Base-by-base conservation (phyloP, 92 coral and sea anemone species). In the Zoanthus gigantus region DNA sequence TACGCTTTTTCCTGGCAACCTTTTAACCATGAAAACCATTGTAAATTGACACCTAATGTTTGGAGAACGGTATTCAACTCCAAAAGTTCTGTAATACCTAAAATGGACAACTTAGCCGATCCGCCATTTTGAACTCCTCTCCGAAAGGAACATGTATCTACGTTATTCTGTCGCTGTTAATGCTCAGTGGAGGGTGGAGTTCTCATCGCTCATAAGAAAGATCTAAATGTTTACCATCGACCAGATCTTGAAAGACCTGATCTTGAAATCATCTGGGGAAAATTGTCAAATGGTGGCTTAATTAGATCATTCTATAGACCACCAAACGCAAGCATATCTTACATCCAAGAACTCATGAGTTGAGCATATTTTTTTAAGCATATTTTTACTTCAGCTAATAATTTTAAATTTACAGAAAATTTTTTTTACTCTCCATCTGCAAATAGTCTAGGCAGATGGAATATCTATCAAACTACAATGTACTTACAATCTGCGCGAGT, bases 401-500 rank as follows among this genome's bases (percentile, higher is more conserved):
- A 23, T 23, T 23, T 23, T 23, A 23, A 23, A 23, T 23, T 23
- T 23, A 23, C 23, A 23, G 23, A 23, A 23, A n/a, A n/a, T n/a
- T n/a, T n/a, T n/a, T n/a, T n/a, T n/a, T n/a, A n/a, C n/a, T n/a
- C n/a, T n/a, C n/a, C n/a, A n/a, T n/a, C n/a, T n/a, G n/a, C n/a
- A n/a, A n/a, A n/a, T n/a, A n/a, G n/a, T n/a, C n/a, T n/a, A n/a
- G n/a, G n/a, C n/a, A n/a, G n/a, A n/a, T n/a, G n/a, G n/a, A n/a
- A n/a, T n/a, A n/a, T n/a, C n/a, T n/a, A n/a, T n/a, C n/a, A n/a
- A n/a, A n/a, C n/a, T n/a, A n/a, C n/a, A n/a, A n/a, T n/a, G n/a
- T n/a, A n/a, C n/a, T n/a, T n/a, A 77, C 82, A 77, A 77, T 77
- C 82, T 53, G 82, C 37, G 82, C 82, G 82, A 77, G 82, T 77